These are phyloP conservation scores for Parnassius orleans DNA, from an alignment of 2,888 invertebrate species.

Conservation along the genomic window DNA sequence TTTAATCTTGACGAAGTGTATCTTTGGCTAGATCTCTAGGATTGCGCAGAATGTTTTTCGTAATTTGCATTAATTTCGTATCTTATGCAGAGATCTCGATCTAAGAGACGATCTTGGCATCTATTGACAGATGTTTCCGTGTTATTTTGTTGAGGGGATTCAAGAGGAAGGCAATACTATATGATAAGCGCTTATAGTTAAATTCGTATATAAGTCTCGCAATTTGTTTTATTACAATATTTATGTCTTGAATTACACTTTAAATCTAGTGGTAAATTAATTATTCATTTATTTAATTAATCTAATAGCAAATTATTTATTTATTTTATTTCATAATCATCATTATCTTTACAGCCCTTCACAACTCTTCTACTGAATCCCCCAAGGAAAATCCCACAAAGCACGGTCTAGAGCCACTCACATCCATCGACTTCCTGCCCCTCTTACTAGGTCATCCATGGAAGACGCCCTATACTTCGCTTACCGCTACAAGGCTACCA, in stretches of 20 bases:
- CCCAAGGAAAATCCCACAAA: no score
- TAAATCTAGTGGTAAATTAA: no score
- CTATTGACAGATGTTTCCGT: conserved; percentile 21
- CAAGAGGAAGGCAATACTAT: not conserved
- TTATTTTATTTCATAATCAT: no score
- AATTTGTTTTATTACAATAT: conserved; percentile 1
- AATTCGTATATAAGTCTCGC: not conserved
- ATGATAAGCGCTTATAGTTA: not conserved
- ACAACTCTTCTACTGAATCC: no score
- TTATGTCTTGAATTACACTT: not conserved
- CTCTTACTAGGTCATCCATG: no score
- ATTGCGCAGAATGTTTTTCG: conserved; percentile 49
- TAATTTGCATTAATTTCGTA: conserved; percentile 50
- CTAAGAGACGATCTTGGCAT: conserved; percentile 26
- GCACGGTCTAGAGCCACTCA: no score
- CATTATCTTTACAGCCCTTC: no score
- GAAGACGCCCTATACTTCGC: no score
- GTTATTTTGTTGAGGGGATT: conserved; percentile 5
- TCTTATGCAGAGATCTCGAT: conserved; percentile 28
- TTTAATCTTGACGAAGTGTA: conserved; percentile 36
- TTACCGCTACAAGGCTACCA: no score
- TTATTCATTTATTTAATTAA: no score
- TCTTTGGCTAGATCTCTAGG: conserved; percentile 39
- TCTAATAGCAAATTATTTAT: no score
- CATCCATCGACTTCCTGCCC: no score